A percentile compares a stretch with the other conserved stretches of the same genome.
Conservation (phyloP, 1,140 invertebrate species). For the Scaptomyza graminum region DNA sequence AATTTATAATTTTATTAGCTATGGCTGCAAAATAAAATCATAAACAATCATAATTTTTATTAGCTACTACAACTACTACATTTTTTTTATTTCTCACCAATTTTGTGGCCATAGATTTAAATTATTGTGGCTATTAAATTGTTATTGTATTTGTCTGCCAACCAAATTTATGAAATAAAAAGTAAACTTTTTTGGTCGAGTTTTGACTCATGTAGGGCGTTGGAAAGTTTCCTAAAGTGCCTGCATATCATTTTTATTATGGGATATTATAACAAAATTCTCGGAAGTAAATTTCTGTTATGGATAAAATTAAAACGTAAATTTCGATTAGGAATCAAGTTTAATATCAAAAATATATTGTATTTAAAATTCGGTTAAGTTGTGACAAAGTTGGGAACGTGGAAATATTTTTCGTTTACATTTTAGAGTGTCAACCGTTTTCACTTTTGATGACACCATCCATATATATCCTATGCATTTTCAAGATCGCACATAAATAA, state of each 20-base stretch:
- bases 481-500: slow-evolving; percentile 51
- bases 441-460: not conserved
- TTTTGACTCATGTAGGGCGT: too few relatives aligned
- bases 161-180: too few relatives aligned
- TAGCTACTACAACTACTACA: slow-evolving; percentile 38
- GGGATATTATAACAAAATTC: too few relatives aligned
- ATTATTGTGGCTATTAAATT: slow-evolving; percentile 33
- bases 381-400: too few relatives aligned
- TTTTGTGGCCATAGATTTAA: slow-evolving; percentile 27
- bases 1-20: slow-evolving; percentile 82
- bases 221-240: too few relatives aligned
- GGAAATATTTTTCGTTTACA: not conserved
- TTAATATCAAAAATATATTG: too few relatives aligned
- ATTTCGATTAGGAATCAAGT: too few relatives aligned
- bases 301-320: too few relatives aligned
- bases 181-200: too few relatives aligned
- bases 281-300: too few relatives aligned
- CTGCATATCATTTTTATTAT: too few relatives aligned
- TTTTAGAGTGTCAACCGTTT: not conserved
- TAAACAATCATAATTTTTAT: slow-evolving; percentile 80
- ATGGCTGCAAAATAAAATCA: slow-evolving; percentile 79
- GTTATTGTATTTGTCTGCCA: slow-evolving; percentile 5
- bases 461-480: slow-evolving; percentile 16
- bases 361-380: too few relatives aligned
- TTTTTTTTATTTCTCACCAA: slow-evolving; percentile 53